These are phyloP conservation scores for Drosophila emarginata DNA, from an alignment of 2,888 invertebrate genomes.

Conservation along the genomic window DNA sequence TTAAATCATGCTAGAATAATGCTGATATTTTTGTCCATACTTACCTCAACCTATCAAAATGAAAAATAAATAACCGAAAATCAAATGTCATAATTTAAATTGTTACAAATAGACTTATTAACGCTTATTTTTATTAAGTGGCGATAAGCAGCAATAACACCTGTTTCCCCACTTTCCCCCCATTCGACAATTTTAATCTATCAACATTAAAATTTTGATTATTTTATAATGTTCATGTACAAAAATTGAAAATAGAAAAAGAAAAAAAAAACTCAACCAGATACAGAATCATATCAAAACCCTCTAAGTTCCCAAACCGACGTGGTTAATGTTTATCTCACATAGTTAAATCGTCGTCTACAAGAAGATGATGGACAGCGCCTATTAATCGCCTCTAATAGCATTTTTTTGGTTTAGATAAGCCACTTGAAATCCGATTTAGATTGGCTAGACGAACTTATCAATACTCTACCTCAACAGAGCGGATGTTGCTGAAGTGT, in stretches of 20 bases:
- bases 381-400: conserved; percentile 79
- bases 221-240: conserved; percentile 43
- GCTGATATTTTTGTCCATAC: conserved; percentile 25
- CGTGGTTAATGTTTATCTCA: conserved; percentile 44
- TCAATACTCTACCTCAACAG: conserved; percentile 34
- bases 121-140: conserved; percentile 75
- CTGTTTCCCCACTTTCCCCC: background rate
- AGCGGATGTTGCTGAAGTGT: background rate
- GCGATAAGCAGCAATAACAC: conserved; percentile 54
- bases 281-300: conserved; percentile 23
- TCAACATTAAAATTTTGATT: conserved; percentile 64
- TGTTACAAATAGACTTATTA: conserved; percentile 75
- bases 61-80: conserved; percentile 41
- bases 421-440: conserved; percentile 46
- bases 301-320: conserved; percentile 22
- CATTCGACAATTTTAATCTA: conserved; percentile 50
- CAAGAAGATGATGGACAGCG: conserved; percentile 76
- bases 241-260: background rate
- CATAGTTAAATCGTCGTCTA: conserved; percentile 19
- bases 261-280: background rate
- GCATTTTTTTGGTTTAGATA: conserved; percentile 64
- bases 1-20: conserved; percentile 20
- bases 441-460: conserved; percentile 13
- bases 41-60: conserved; percentile 41
- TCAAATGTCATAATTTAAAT: conserved; percentile 71